Percentiles rank a stretch among this genome's conserved stretches.
Conservation (phyloP, 2,888 invertebrate species). For the Pyrgus malvae region DNA sequence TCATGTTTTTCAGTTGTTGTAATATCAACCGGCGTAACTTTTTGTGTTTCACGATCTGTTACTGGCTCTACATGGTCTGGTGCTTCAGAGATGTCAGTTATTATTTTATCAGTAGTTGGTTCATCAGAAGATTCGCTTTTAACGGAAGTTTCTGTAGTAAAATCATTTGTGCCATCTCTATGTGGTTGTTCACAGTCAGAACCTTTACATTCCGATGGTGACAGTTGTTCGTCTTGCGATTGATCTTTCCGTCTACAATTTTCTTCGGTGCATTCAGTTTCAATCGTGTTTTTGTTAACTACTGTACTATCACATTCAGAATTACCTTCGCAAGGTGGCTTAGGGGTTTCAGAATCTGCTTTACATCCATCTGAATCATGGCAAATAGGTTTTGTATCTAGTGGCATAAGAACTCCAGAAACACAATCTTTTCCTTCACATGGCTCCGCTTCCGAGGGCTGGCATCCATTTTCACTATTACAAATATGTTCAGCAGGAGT, state of each 20-base stretch:
- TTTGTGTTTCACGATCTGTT: conserved; percentile 9
- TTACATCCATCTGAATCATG: conserved; percentile 6
- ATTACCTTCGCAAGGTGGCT: conserved; percentile 7
- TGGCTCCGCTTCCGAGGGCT: conserved; percentile 30
- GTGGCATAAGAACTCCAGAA: background rate
- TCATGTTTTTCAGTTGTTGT: conserved; percentile 7
- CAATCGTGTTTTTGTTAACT: conserved; percentile 31
- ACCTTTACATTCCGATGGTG: conserved; percentile 45
- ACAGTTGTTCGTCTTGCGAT: conserved; percentile 36
- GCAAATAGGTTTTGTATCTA: conserved; percentile 3
- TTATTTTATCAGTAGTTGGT: conserved; percentile 18
- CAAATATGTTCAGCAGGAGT: conserved; percentile 33
- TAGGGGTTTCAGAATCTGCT: background rate
- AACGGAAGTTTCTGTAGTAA: background rate
- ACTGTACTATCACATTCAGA: conserved; percentile 11
- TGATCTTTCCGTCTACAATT: conserved; percentile 54
- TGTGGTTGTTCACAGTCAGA: conserved; percentile 40
- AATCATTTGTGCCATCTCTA: background rate
- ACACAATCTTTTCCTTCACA: conserved; percentile 43
- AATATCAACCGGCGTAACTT: background rate
- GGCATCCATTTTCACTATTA: conserved; percentile 33
- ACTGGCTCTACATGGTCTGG: conserved; percentile 13
- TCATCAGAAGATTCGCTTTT: conserved; percentile 27
- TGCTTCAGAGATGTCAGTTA: conserved; percentile 18
- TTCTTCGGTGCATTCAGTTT: conserved; percentile 50